Conservation (phyloP, 2,797 vertebrate species). For the Aeoliscus strigatus region DNA sequence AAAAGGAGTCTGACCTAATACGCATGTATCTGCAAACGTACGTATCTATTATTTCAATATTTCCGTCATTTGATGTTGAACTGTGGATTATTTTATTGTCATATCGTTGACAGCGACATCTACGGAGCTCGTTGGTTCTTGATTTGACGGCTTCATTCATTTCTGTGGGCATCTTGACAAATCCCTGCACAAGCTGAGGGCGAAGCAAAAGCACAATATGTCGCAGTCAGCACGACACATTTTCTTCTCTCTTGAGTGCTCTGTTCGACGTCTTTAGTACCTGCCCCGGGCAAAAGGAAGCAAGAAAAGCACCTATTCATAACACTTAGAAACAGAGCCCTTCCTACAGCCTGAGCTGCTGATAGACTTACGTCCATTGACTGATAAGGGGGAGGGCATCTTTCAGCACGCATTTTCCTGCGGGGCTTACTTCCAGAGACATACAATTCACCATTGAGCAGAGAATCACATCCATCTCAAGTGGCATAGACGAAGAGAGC, state of each 20-base stretch:
- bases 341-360: constrained; percentile 62
- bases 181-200: background rate
- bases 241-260: constrained; percentile 18
- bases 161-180: too few species aligned
- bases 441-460: constrained; percentile 57
- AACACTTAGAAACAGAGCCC: constrained; percentile 63
- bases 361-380: constrained; percentile 72
- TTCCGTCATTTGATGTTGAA: too few species aligned
- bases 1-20: too few species aligned
- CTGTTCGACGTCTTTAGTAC: constrained; percentile 39
- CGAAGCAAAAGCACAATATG: background rate
- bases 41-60: too few species aligned
- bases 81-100: too few species aligned
- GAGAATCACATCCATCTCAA: constrained; percentile 45
- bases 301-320: constrained; percentile 74
- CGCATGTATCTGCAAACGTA: too few species aligned
- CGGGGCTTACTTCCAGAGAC: constrained; percentile 61
- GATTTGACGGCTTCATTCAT: too few species aligned
- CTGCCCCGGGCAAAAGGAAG: constrained; percentile 58
- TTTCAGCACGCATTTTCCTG: constrained; percentile 69
- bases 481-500: constrained; percentile 34
- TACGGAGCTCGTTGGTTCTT: too few species aligned
- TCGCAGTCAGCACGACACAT: constrained; percentile 4
- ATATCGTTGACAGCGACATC: too few species aligned
- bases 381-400: constrained; percentile 70